Percentiles rank a stretch among this genome's conserved stretches.
These are phyloP conservation scores for Nansenia antarctica DNA, from an alignment of 2,113 vertebrate genomes.

Conservation along the genomic window DNA sequence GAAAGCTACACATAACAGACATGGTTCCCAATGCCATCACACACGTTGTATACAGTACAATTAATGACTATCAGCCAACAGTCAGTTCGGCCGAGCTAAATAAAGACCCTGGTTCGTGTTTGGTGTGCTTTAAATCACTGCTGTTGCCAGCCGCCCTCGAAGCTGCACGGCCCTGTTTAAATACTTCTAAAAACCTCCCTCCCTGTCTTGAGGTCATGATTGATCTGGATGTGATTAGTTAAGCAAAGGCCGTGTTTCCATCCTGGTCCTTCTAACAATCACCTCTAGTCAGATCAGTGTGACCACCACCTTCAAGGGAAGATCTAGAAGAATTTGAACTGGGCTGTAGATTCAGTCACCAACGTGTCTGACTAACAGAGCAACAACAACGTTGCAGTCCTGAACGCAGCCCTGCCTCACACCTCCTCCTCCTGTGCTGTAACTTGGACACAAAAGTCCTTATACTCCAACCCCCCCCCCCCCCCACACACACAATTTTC, in stretches of 20 bases:
- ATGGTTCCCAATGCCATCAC: too few relatives aligned
- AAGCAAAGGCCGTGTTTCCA: background rate
- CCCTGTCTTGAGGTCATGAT: slow-evolving; percentile 10
- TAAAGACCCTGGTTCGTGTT: background rate
- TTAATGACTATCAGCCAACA: too few relatives aligned
- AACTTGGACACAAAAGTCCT: slow-evolving; percentile 34
- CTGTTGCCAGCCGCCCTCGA: slow-evolving; percentile 40
- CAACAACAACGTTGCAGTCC: slow-evolving; percentile 31
- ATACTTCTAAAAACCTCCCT: slow-evolving; percentile 10
- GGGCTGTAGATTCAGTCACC: background rate
- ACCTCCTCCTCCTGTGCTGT: slow-evolving; percentile 6
- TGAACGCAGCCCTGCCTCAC: slow-evolving; percentile 45
- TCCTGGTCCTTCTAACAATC: too few relatives aligned
- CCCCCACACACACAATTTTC: slow-evolving; percentile 31
- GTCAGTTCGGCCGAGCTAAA: too few relatives aligned
- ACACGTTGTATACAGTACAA: too few relatives aligned
- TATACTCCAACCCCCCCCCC: too few relatives aligned
- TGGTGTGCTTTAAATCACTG: slow-evolving; percentile 54
- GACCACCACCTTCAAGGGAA: background rate
- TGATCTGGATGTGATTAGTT: slow-evolving; percentile 21
- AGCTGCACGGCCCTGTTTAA: slow-evolving; percentile 3
- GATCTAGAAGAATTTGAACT: background rate
- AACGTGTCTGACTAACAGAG: too few relatives aligned
- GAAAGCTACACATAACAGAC: too few relatives aligned
- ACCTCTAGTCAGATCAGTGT: too few relatives aligned